Evolutionary conservation across 2,888 invertebrate species (phyloP).

Genomic region (Apeira syringaria): DNA sequence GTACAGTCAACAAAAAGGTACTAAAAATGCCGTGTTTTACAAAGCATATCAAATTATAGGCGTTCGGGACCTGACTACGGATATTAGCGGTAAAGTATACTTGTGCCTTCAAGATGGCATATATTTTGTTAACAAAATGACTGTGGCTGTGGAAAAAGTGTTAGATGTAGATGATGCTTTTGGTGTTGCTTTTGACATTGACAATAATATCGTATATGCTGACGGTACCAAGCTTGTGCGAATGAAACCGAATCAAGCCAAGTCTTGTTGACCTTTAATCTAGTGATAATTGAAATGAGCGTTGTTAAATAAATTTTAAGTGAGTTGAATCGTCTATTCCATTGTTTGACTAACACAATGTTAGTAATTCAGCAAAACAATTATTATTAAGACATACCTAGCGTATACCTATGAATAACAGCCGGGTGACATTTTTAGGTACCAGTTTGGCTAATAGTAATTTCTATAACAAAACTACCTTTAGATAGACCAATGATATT

Average conservation of each 20-base stretch:
- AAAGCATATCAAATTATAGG: slow-evolving; percentile 30
- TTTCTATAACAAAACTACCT: too few species aligned
- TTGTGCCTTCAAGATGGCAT: slow-evolving; percentile 56
- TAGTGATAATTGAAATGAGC: background rate
- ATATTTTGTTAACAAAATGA: slow-evolving; percentile 46
- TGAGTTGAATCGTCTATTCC: too few species aligned
- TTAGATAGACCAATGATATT: too few species aligned
- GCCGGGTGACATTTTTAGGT: too few species aligned
- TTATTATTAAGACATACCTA: too few species aligned
- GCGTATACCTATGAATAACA: too few species aligned
- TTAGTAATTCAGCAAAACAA: too few species aligned
- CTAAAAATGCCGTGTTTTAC: slow-evolving; percentile 47
- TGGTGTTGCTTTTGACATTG: slow-evolving; percentile 63
- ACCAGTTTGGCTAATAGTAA: too few species aligned
- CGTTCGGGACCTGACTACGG: slow-evolving; percentile 54
- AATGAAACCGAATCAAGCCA: slow-evolving; percentile 40
- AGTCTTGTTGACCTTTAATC: slow-evolving; percentile 34
- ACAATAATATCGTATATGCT: slow-evolving; percentile 62
- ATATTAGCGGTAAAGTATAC: slow-evolving; percentile 52
- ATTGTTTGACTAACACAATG: too few species aligned
- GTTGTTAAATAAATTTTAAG: slow-evolving; percentile 4
- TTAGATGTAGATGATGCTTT: slow-evolving; percentile 53
- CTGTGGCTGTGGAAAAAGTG: slow-evolving; percentile 41
- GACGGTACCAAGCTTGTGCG: slow-evolving; percentile 47
- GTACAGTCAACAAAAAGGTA: slow-evolving; percentile 55